These are phyloP conservation scores for Salarias fasciatus DNA, from an alignment of 2,797 vertebrate genomes.

Conservation along the genomic window DNA sequence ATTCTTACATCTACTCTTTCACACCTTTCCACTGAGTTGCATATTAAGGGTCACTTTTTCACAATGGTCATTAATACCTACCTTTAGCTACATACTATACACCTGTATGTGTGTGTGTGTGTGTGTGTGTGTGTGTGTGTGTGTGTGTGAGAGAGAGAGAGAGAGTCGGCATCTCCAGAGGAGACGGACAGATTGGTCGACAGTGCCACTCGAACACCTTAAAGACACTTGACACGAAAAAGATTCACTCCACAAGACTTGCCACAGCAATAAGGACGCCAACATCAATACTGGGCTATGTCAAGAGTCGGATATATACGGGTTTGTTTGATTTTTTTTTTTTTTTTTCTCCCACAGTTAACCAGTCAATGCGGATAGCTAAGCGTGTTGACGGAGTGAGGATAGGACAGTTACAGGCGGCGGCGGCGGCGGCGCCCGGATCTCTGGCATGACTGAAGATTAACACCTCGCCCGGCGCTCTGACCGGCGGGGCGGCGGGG, in stretches of 20 bases:
- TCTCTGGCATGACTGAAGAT: slow-evolving; percentile 33
- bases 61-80: slow-evolving; percentile 82
- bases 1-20: slow-evolving; percentile 77
- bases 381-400: slow-evolving; percentile 68
- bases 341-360: slow-evolving; percentile 74
- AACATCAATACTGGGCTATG: slow-evolving; percentile 81
- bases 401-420: slow-evolving; percentile 10
- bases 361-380: slow-evolving; percentile 74
- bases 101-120: slow-evolving; percentile 64
- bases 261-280: slow-evolving; percentile 80
- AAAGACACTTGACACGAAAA: slow-evolving; percentile 80
- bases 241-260: slow-evolving; percentile 81
- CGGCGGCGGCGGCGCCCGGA: slow-evolving; percentile 41
- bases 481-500: slow-evolving; percentile 60
- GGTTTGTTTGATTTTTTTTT: not conserved
- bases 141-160: slow-evolving; percentile 28
- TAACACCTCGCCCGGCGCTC: slow-evolving; percentile 51
- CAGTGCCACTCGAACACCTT: slow-evolving; percentile 74
- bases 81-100: slow-evolving; percentile 81
- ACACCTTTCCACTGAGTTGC: slow-evolving; percentile 83
- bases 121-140: slow-evolving; percentile 26
- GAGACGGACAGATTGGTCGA: slow-evolving; percentile 72
- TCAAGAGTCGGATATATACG: slow-evolving; percentile 71
- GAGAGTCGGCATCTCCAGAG: slow-evolving; percentile 53
- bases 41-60: slow-evolving; percentile 85